Conservation (phyloP, 1,140 invertebrate genomes). For the Camponotus vicinus region DNA sequence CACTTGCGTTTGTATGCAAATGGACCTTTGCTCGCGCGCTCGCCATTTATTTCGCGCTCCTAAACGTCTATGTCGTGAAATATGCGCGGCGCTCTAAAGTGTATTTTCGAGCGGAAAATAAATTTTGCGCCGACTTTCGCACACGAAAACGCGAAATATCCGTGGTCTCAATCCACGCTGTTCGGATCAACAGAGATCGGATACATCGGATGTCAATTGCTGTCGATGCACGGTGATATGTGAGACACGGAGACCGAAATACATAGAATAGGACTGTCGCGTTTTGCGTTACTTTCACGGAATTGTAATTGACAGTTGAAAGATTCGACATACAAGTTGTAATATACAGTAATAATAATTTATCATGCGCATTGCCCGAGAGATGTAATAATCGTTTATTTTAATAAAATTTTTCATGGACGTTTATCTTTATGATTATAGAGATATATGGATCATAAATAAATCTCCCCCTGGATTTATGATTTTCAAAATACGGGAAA, state of each 20-base stretch:
- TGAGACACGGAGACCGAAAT: background rate
- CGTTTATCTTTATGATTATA: slow-evolving; percentile 3
- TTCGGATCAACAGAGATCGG: slow-evolving; percentile 31
- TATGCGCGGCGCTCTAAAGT: slow-evolving; percentile 45
- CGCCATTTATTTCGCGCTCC: slow-evolving; percentile 41
- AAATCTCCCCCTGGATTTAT: slow-evolving; percentile 5
- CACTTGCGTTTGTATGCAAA: slow-evolving; percentile 47
- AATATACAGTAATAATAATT: background rate
- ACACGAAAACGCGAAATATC: slow-evolving; percentile 28
- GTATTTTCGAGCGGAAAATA: slow-evolving; percentile 52
- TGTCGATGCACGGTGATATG: too few species aligned
- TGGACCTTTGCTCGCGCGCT: slow-evolving; percentile 20
- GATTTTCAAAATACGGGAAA: slow-evolving; percentile 8
- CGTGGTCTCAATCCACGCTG: slow-evolving; percentile 10
- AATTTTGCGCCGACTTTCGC: slow-evolving; percentile 28
- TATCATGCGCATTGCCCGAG: too few species aligned
- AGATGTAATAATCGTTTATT: background rate
- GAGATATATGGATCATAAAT: background rate
- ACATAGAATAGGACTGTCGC: background rate
- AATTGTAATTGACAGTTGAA: slow-evolving; percentile 1
- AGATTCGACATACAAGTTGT: background rate
- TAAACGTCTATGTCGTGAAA: slow-evolving; percentile 56
- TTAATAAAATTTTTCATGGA: background rate
- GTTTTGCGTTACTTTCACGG: background rate
- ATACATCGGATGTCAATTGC: background rate